Conservation (phyloP, 2,113 vertebrate species). For the Piprites chloris region DNA sequence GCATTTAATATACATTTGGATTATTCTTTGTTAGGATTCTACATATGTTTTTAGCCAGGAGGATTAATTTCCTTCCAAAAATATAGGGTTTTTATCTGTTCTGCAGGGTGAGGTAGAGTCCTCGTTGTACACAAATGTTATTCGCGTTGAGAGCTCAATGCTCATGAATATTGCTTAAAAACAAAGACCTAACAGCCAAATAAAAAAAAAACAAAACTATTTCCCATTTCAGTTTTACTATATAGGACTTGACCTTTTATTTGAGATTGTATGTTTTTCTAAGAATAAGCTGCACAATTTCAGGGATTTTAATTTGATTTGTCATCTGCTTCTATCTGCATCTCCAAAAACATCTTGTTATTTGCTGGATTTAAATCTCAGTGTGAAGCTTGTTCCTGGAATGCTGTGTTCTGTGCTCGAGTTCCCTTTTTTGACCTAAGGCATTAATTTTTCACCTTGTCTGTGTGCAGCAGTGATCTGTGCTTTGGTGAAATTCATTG, state of each 20-base stretch:
- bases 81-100: not conserved
- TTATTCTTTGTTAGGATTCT: not conserved
- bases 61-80: not conserved
- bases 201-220: not conserved
- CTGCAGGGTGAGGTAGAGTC: not conserved
- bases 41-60: not conserved
- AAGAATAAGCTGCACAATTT: not conserved
- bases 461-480: not conserved
- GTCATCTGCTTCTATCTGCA: not conserved
- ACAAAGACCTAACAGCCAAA: not conserved
- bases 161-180: not conserved
- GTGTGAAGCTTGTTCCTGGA: not conserved
- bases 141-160: not conserved
- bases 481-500: not conserved
- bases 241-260: not conserved
- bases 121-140: not conserved
- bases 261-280: not conserved
- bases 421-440: not conserved
- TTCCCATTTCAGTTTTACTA: not conserved
- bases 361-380: not conserved
- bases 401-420: not conserved
- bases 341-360: not conserved
- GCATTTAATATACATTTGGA: not conserved
- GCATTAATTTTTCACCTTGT: constrained; percentile 20
- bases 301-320: not conserved